phyloP scores from a whole-genome alignment of 2,797 vertebrate species.

The Bradypodion pumilum region DNA sequence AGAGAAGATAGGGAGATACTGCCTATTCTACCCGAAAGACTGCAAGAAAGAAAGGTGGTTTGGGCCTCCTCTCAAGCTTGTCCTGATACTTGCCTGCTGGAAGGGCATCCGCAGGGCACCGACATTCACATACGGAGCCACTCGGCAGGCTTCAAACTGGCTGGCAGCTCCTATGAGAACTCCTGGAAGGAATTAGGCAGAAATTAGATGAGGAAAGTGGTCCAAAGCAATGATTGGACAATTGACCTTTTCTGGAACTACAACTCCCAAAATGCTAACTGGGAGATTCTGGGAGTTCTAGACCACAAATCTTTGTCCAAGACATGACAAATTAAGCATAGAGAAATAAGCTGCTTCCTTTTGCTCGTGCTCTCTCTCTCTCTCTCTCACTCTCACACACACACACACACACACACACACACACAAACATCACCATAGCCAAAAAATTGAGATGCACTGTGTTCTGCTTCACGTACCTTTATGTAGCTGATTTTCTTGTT shows the following conservation, averaged over 20 bases:
- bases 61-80: not conserved
- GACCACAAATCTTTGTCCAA: too few species aligned
- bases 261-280: not conserved
- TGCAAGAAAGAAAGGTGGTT: not conserved
- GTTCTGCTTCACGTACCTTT: conserved; percentile 84
- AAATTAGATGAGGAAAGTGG: too few species aligned
- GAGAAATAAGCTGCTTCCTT: not conserved
- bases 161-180: conserved; percentile 96
- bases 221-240: too few species aligned
- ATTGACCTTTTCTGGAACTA: not conserved
- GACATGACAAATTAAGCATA: too few species aligned
- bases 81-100: conserved; percentile 90
- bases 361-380: not conserved
- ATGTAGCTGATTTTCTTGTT: conserved; percentile 97
- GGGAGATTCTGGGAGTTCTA: too few species aligned
- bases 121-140: conserved; percentile 98
- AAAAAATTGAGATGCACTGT: not conserved
- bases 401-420: too few species aligned
- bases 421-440: too few species aligned
- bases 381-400: not conserved
- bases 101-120: conserved; percentile 98
- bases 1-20: too few species aligned
- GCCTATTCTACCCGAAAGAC: not conserved
- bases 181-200: conserved; percentile 75
- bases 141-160: conserved; percentile 97